Evolutionary conservation across 1,140 invertebrate genomes (phyloP).

Genomic region (Danaus melanippus): DNA sequence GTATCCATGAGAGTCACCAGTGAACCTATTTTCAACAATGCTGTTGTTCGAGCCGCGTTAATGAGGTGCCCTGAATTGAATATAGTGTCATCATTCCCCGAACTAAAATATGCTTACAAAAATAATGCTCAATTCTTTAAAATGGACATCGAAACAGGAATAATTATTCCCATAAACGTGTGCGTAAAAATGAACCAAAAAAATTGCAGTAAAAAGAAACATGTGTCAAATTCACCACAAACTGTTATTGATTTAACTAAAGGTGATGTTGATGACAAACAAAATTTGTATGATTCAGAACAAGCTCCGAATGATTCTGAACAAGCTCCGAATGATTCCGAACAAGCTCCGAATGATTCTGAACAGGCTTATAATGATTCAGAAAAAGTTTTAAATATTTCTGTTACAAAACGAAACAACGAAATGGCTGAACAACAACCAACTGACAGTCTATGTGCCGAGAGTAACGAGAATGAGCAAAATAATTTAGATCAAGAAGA

Average conservation of each 20-base stretch:
- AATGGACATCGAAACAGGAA: constrained; percentile 34
- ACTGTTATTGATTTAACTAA: constrained; percentile 37
- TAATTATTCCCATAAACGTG: constrained; percentile 38
- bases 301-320: no score
- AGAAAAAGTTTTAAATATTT: constrained; percentile 7
- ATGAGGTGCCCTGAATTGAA: constrained; percentile 23
- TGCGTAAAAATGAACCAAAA: constrained; percentile 24
- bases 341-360: no score
- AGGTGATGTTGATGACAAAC: no score
- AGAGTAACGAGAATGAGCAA: background rate
- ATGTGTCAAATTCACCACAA: constrained; percentile 14
- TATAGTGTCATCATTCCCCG: constrained; percentile 35
- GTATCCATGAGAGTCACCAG: no score
- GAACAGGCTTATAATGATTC: constrained; percentile 8
- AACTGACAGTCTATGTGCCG: background rate
- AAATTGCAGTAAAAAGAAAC: constrained; percentile 4
- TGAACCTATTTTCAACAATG: constrained; percentile 3
- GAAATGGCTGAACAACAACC: background rate
- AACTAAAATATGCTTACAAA: constrained; percentile 39
- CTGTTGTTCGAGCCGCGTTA: constrained; percentile 5
- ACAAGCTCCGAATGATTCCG: no score
- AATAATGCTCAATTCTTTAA: constrained; percentile 41
- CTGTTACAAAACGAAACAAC: background rate
- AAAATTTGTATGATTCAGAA: no score
- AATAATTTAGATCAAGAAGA: constrained; percentile 1